phyloP scores from a whole-genome alignment of 1,140 invertebrate genomes.

The Aricia agestis region DNA sequence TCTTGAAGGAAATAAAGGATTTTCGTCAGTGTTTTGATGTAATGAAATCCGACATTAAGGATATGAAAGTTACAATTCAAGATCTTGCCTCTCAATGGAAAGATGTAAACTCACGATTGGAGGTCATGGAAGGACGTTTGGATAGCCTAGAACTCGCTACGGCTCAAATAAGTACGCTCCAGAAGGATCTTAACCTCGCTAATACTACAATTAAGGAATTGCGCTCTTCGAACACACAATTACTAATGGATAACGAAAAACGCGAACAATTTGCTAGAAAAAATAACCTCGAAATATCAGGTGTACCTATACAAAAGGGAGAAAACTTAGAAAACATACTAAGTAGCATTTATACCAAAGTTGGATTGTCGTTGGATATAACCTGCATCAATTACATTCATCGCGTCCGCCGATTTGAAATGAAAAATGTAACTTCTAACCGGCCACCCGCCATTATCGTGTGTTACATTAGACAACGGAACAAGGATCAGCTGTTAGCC shows the following conservation, averaged over 20 bases:
- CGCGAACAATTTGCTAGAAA: conserved; percentile 11
- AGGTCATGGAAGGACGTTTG: not conserved
- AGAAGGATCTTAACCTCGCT: not conserved
- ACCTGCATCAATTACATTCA: conserved; percentile 11
- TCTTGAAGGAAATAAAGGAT: not conserved
- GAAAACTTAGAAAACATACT: conserved; percentile 18
- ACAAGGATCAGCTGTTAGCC: conserved; percentile 12
- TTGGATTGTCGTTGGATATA: not conserved
- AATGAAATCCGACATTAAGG: not conserved
- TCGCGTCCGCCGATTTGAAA: conserved; percentile 4
- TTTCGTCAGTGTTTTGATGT: not conserved
- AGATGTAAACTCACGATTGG: not conserved
- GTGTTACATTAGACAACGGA: not conserved
- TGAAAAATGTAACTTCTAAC: not conserved
- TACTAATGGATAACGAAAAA: not conserved
- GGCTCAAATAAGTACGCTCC: not conserved
- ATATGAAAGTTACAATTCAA: not conserved
- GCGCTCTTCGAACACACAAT: not conserved
- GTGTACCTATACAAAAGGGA: not conserved
- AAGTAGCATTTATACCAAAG: not conserved
- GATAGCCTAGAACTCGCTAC: not conserved
- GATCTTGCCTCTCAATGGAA: not conserved
- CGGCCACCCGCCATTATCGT: not conserved
- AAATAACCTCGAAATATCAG: conserved; percentile 20
- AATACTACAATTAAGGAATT: not conserved